These are phyloP conservation scores for Podarcis siculus DNA, from an alignment of 2,797 vertebrate genomes.

Conservation along the genomic window DNA sequence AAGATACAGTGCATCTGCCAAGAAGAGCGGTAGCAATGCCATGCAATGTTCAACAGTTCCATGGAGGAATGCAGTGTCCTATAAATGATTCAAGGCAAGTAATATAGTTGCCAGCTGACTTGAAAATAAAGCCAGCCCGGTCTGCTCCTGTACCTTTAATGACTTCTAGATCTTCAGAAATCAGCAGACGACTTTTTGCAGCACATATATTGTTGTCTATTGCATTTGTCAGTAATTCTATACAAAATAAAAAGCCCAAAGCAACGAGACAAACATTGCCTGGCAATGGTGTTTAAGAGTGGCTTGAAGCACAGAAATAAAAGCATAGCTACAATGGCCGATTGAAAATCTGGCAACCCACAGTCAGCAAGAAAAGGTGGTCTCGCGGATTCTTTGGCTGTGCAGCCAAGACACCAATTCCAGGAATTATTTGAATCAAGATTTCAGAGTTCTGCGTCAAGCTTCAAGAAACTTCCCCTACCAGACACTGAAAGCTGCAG, in stretches of 20 bases:
- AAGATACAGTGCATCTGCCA: not conserved
- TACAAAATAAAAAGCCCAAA: too few species aligned
- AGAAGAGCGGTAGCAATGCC: not conserved
- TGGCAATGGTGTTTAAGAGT: not conserved
- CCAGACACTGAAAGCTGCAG: not conserved
- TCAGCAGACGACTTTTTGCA: not conserved
- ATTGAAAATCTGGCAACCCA: not conserved
- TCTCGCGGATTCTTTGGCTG: too few species aligned
- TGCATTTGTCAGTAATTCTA: too few species aligned
- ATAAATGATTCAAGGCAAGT: not conserved
- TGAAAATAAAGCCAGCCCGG: not conserved
- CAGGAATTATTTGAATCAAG: not conserved
- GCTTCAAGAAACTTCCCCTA: not conserved
- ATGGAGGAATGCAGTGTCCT: not conserved
- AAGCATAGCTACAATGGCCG: not conserved
- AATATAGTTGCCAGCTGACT: not conserved
- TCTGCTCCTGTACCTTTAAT: not conserved
- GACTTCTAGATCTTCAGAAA: not conserved
- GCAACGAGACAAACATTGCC: not conserved
- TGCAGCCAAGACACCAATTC: not conserved
- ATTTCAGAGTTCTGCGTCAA: not conserved
- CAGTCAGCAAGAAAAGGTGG: not conserved
- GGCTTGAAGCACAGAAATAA: not conserved
- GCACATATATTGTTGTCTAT: too few species aligned
- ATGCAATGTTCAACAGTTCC: not conserved